A percentile compares a stretch with the other conserved stretches of the same genome.
phyloP scores from a whole-genome alignment of 1,140 invertebrate genomes.

The Cryptotermes secundus region DNA sequence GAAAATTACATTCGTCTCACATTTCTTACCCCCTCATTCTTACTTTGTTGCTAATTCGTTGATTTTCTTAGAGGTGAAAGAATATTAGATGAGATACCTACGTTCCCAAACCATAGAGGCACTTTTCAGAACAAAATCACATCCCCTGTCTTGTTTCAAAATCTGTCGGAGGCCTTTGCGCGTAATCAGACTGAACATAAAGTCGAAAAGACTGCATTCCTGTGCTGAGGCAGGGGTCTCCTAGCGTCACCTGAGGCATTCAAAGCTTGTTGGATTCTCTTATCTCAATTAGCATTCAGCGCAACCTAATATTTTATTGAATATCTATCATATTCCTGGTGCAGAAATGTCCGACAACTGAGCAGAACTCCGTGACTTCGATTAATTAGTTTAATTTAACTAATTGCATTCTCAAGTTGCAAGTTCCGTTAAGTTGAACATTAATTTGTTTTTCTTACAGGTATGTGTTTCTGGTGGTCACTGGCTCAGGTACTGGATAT shows the following conservation, averaged over 20 bases:
- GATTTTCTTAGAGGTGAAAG: not conserved
- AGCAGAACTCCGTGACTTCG: not conserved
- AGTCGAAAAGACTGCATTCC: not conserved
- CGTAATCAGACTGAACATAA: not conserved
- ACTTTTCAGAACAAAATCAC: not conserved
- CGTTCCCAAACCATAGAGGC: not conserved
- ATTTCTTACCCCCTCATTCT: not conserved
- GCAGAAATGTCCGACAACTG: not conserved
- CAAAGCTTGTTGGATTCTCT: not conserved
- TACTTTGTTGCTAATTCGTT: not conserved
- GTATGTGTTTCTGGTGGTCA: not conserved
- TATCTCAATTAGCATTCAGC: not conserved
- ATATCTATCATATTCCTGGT: not conserved
- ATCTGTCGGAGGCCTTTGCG: not conserved
- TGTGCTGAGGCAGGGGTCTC: not conserved
- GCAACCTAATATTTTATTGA: not conserved
- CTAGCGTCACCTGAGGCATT: not conserved
- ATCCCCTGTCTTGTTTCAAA: not conserved
- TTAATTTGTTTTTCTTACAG: not conserved
- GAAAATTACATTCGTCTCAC: constrained; percentile 1
- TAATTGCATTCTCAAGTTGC: not conserved
- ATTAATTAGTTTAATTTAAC: constrained; percentile 9
- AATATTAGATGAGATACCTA: not conserved
- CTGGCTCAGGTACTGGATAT: too few species aligned
- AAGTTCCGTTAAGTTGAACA: not conserved